phyloP scores from a whole-genome alignment of 2,797 vertebrate species.

The Chaetophractus vellerosus region DNA sequence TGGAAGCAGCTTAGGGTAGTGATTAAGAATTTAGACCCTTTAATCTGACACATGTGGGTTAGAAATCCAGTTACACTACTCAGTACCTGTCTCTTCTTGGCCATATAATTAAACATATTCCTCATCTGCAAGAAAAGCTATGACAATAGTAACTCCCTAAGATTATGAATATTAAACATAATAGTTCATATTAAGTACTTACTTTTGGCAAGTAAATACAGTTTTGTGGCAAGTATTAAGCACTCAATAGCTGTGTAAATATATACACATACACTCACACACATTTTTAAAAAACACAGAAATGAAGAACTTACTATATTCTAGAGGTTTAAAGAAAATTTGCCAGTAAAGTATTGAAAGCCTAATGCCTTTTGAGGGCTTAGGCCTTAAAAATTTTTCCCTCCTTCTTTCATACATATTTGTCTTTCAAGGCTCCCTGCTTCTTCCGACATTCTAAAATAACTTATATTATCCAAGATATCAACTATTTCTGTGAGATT shows the following conservation, averaged over 20 bases:
- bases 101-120: neutral
- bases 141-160: neutral
- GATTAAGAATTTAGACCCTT: slow-evolving; percentile 3
- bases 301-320: neutral
- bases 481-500: neutral
- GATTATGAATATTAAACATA: neutral
- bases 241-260: neutral
- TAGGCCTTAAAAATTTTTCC: neutral
- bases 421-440: neutral
- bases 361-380: neutral
- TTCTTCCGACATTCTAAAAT: neutral
- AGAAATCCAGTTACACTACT: neutral
- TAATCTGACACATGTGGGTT: neutral
- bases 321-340: slow-evolving; percentile 3
- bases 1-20: slow-evolving; percentile 17
- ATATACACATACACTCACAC: neutral
- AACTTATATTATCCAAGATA: slow-evolving; percentile 26
- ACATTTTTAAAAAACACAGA: neutral
- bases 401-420: neutral
- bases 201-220: neutral
- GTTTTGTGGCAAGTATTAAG: neutral
- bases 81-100: neutral
- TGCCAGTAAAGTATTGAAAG: neutral
- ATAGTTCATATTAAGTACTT: neutral
- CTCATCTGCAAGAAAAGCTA: neutral